Evolutionary conservation across 2,113 vertebrate genomes (phyloP), one percentile per base, ranked within the genome.

Genomic region (Engraulis encrasicolus): DNA sequence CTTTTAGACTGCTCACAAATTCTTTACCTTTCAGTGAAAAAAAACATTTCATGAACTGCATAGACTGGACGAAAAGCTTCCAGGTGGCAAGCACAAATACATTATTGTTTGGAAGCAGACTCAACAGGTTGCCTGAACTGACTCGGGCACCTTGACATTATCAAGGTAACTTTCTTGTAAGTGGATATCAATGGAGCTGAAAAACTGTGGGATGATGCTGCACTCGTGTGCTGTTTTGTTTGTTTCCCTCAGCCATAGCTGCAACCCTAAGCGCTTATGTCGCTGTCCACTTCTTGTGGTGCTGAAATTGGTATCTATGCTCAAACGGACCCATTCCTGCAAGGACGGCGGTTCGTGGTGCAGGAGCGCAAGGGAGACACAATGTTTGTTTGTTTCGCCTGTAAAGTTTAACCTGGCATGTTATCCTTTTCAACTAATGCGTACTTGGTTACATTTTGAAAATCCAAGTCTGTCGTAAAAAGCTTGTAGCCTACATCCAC

Each of bases 211-310:
- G 23, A n/a, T 58, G 54, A 58, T 58, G 9, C 4, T 45, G 4
- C 40, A 45, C 40, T 9, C 40, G 3, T 20, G 20, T 58, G 19
- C 15, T 31, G 27, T 14, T 3, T 34, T 31, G 31, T 17, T 71
- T 2, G 61, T 34, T 34, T 71, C 61, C 61, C 61, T 11, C 61
- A 71, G 34, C 34, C 61, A n/a, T 4, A 61, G 58, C n/a, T n/a
- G n/a, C 20, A 71, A 27, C 61, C 27, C 27, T 12, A 34, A 85
- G 81, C 38, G 71, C 84, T 83, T 45, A 48, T 78, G 89, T 86
- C 81, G 86, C 91, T 92, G 85, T 92, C 89, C 89, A 82, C 81
- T 85, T 40, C 78, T 82, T 23, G 6, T 83, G 89, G 91, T 92
- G 83, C 90, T 92, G 91, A 82, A 82, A 66, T 81, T 40, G 18